Percentiles rank a stretch among this genome's conserved stretches.
Evolutionary conservation across 2,797 vertebrate genomes (phyloP).

Genomic region (Sternarchorhynchus goeldii): DNA sequence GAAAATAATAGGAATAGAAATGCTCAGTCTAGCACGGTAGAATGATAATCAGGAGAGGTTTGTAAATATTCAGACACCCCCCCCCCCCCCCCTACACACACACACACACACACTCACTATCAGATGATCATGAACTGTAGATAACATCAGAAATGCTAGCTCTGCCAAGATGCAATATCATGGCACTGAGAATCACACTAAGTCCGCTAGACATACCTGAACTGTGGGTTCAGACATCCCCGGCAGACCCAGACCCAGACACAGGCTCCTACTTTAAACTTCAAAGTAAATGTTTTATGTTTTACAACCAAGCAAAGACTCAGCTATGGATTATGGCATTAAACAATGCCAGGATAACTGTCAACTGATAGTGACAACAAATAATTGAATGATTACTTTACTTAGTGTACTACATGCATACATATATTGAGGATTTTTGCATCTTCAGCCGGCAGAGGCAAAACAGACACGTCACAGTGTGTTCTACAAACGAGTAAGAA

Average conservation of each 20-base stretch:
- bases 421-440: background rate
- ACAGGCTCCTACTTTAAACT: background rate
- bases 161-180: no score
- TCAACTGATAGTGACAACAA: conserved; percentile 9
- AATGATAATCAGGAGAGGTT: background rate
- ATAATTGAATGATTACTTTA: background rate
- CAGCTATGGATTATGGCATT: background rate
- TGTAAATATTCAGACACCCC: no score
- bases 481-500: background rate
- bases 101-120: background rate
- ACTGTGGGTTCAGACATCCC: no score
- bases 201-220: no score
- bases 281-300: background rate
- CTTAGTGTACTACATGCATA: background rate
- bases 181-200: no score
- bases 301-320: background rate
- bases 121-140: no score
- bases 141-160: no score
- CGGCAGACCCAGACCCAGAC: background rate
- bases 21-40: background rate
- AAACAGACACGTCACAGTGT: background rate
- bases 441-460: background rate
- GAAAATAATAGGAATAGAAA: conserved; percentile 1
- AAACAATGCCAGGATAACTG: background rate
- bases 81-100: no score